Base-by-base conservation (phyloP, 2,888 invertebrate genomes). In the Drosophila lutescens region DNA sequence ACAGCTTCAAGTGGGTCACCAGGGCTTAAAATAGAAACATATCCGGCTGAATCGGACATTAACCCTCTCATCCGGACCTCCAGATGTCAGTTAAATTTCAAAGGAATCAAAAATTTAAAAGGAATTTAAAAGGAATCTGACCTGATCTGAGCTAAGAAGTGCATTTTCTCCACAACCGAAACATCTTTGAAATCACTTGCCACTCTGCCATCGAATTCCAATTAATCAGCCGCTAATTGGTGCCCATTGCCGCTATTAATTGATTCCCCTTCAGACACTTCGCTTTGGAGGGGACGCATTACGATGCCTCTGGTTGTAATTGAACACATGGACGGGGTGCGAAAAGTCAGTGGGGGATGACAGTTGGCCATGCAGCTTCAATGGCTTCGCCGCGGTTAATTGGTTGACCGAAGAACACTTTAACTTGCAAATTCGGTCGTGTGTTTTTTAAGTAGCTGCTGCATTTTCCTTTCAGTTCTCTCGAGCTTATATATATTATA, bases 201-300 rank as follows among this genome's bases (percentile, higher is more conserved):
- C 36, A 20, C 10, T 30, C 26, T 7, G 17, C 43, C 51, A 51
- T 46, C 38, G 46, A 58, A 44, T 56, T 38, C 56, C 40, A 81
- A 82, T 81, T 81, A 81, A 57, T 55, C 50, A 55, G 50, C 30
- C 60, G 38, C 61, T 78, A 84, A 84, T 82, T 79, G 77, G 58
- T 46, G 68, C 72, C 71, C 74, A 76, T 74, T 74, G 66, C 76
- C 74, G 38, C 66, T 70, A 65, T 72, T 77, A 76, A 81, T 78
- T 79, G 76, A 80, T 79, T 58, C 70, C 63, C 63, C 60, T 61
- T 58, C 53, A 56, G 50, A 60, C 55, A 69, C 50, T 51, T 30
- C 8, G 20, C 13, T 6, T 49, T 63, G 40, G 44, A 26, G 32
- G 56, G 66, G 32, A 65, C 65, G 66, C 65, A 74, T 66, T 69